Evolutionary conservation across 1,140 invertebrate genomes (phyloP), one percentile per base, ranked within the genome.

Genomic region (Neodiprion pinetum): DNA sequence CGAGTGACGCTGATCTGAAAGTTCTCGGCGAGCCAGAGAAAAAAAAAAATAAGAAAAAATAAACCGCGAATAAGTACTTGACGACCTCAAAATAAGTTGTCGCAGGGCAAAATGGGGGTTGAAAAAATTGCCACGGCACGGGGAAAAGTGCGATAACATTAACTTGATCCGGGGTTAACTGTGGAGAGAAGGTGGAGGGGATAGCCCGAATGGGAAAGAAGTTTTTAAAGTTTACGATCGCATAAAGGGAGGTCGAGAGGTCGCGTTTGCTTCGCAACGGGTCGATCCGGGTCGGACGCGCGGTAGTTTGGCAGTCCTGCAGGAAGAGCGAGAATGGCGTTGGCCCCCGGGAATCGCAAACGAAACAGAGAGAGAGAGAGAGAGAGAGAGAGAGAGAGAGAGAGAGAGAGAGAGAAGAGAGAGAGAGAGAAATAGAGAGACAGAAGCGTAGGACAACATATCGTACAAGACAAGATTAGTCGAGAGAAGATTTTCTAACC

Each of bases 221-320:
- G 53, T 61, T 61, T 61, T 61, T 12, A 61, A 61, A 61, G 53
- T 61, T 61, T 61, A 61, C 53, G 53, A 61, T 61, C 53, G 53
- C 53, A 61, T 61, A 61, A 61, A 61, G 53, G 53, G 53, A 61
- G 53, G 53, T 61, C 53, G 53, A 61, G 53, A 61, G 53, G 53
- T 61, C 53, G 53, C 53, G 53, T 61, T 61, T 61, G 53, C 53
- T 61, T 61, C 53, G 53, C 9, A 17, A 61, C 53, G 53, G 53
- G 53, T 61, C 53, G 53, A 61, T 61, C 53, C 53, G 53, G 53
- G 53, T 61, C 53, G 53, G 28, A 40, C 28, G 28, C 28, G 28
- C 28, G 28, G 28, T 40, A 40, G 28, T 61, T 61, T 61, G 53
- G 53, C 9, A 12, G 53, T 61, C 53, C 28, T 40, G 28, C 53